Evolutionary conservation across 1,140 invertebrate genomes (phyloP), one percentile per base, ranked within the genome.

Genomic region (Oedothorax gibbosus): DNA sequence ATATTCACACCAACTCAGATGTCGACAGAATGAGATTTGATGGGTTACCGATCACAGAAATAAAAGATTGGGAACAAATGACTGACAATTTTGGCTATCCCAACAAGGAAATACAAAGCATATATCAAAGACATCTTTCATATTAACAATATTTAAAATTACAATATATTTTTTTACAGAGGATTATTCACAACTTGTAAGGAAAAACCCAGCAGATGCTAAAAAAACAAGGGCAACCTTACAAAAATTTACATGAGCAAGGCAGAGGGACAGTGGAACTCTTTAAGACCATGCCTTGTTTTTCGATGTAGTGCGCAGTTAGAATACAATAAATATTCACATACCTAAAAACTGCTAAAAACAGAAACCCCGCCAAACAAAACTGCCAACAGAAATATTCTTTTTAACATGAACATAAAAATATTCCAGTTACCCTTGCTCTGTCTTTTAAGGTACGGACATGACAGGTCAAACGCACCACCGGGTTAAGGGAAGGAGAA

Each of bases 61-160:
- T 82, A 84, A 83, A 84, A 84, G 75, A 84, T 84, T 68, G 81
- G 80, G 81, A 84, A 84, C 71, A 84, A 84, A 84, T 84, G 81
- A 84, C 81, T 84, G 81, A 84, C 50, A 84, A 84, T 84, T 84
- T 84, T 84, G 81, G 81, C 81, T 76, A 53, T 84, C 81, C 81
- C 81, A 84, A 84, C 18, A 66, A 75, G 53, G 64, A 68, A 76
- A 81, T 66, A 78, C 51, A 71, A 71, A 57, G 66, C 35, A 35
- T 60, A 81, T 71, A 73, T 84, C 51, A 84, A 35, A 84, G 72
- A 76, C 56, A 84, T 84, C 71, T 75, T 84, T 82, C 49, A 50
- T 76, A 75, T 75, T 35, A 51, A 83, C 35, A 75, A 66, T 75
- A 10, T 76, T 64, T 49, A 75, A 76, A 84, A 73, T 82, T 82